Evolutionary conservation across 2,888 invertebrate species (phyloP).

Genomic region (Sinohyriopsis cumingii): DNA sequence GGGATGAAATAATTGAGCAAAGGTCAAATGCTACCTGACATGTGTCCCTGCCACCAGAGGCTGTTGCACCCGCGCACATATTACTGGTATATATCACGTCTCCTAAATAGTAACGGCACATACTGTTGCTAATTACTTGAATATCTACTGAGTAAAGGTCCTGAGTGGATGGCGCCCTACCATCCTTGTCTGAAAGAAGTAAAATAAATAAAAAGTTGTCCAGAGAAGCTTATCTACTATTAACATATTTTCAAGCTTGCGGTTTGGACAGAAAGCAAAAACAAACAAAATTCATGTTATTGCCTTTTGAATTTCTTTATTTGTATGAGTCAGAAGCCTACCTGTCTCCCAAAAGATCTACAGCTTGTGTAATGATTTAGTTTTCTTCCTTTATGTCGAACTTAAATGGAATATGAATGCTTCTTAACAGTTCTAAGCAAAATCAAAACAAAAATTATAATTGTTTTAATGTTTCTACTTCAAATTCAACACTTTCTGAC

Average conservation of each 20-base stretch:
- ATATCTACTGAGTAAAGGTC: slow-evolving; percentile 40
- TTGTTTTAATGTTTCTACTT: no score
- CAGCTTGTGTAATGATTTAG: no score
- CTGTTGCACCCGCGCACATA: slow-evolving; percentile 44
- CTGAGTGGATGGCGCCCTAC: slow-evolving; percentile 36
- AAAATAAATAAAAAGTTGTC: neutral
- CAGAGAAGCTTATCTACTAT: neutral
- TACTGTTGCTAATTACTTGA: slow-evolving; percentile 34
- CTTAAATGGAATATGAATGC: no score
- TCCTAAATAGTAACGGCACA: slow-evolving; percentile 41
- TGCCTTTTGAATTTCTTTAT: no score
- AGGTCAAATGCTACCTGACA: slow-evolving; percentile 39
- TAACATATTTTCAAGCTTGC: neutral
- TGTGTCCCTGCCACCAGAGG: slow-evolving; percentile 47
- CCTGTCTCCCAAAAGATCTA: no score
- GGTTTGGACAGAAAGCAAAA: no score
- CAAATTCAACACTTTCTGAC: no score
- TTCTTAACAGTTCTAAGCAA: no score
- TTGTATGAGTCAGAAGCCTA: no score
- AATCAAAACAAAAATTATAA: no score
- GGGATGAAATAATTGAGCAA: no score
- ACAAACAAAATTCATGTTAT: neutral
- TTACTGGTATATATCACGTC: slow-evolving; percentile 33
- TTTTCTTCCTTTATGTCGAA: no score
- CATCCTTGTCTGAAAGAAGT: slow-evolving; percentile 21